phyloP scores from a whole-genome alignment of 1,140 invertebrate genomes.

The Andricus grossulariae region DNA sequence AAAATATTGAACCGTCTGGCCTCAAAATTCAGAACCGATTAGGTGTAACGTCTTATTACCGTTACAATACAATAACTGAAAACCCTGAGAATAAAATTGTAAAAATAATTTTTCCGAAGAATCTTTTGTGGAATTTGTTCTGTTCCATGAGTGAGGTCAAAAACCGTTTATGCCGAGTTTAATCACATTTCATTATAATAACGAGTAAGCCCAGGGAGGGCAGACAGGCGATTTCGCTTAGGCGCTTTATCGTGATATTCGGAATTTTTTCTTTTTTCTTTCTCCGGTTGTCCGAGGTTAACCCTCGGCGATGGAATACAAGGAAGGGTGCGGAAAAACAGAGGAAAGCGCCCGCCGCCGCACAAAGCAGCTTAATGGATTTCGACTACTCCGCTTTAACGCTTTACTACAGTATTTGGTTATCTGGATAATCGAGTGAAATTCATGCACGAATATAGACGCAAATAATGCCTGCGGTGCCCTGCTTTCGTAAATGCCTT shows the following conservation, averaged over 20 bases:
- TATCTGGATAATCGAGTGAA: constrained; percentile 49
- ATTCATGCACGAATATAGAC: constrained; percentile 38
- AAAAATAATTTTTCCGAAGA: no score
- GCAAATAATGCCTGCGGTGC: background rate
- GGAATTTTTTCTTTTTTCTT: background rate
- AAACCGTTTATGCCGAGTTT: background rate
- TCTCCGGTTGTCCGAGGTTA: constrained; percentile 12
- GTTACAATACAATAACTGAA: no score
- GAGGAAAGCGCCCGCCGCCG: constrained; percentile 39
- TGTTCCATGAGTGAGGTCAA: background rate
- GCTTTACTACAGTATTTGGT: constrained; percentile 25
- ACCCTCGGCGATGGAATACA: constrained; percentile 39
- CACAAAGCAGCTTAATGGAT: constrained; percentile 52
- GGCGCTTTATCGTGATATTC: background rate
- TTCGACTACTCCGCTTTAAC: constrained; percentile 46
- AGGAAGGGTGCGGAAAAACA: constrained; percentile 48
- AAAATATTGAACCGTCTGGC: no score
- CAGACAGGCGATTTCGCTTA: constrained; percentile 43
- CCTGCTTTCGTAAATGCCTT: constrained; percentile 28
- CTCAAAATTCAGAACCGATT: no score
- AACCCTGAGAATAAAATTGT: no score
- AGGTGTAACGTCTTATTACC: no score
- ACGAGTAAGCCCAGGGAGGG: constrained; percentile 1
- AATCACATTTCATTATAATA: background rate
- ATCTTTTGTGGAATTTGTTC: no score